phyloP scores from a whole-genome alignment of 2,888 invertebrate genomes.

The Crossocerus cetratus region DNA sequence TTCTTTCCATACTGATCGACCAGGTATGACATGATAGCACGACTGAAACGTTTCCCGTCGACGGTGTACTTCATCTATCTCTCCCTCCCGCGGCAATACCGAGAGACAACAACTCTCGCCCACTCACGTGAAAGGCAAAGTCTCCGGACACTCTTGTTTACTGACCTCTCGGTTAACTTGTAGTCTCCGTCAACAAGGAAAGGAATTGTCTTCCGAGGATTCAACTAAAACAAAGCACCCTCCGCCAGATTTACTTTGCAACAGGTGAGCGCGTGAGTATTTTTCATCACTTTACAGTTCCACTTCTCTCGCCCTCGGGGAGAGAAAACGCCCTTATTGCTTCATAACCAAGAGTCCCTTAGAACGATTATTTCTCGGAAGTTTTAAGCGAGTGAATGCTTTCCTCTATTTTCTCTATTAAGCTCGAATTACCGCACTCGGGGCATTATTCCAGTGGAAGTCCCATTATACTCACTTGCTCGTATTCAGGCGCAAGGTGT shows the following conservation, averaged over 20 bases:
- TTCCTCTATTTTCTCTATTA: too few species aligned
- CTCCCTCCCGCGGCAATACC: background rate
- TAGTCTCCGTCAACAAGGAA: constrained; percentile 70
- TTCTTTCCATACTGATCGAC: constrained; percentile 77
- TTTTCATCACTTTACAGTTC: too few species aligned
- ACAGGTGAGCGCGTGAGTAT: too few species aligned
- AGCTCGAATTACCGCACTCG: too few species aligned
- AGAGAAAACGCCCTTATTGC: too few species aligned
- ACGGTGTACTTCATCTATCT: too few species aligned
- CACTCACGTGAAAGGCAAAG: background rate
- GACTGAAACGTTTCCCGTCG: constrained; percentile 63
- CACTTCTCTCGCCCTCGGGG: too few species aligned
- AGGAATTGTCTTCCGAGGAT: constrained; percentile 68
- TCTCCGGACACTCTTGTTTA: constrained; percentile 4
- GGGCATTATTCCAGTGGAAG: background rate
- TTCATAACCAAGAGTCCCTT: too few species aligned
- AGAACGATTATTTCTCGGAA: too few species aligned
- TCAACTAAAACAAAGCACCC: constrained; percentile 58
- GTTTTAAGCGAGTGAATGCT: too few species aligned
- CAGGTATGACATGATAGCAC: constrained; percentile 78
- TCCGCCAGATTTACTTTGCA: too few species aligned
- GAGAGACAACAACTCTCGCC: background rate
- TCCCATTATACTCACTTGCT: constrained; percentile 64
- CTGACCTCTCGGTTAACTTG: constrained; percentile 69
- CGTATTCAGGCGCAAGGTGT: constrained; percentile 73